Conservation (phyloP, 2,113 vertebrate species). For the Ellobius talpinus region DNA sequence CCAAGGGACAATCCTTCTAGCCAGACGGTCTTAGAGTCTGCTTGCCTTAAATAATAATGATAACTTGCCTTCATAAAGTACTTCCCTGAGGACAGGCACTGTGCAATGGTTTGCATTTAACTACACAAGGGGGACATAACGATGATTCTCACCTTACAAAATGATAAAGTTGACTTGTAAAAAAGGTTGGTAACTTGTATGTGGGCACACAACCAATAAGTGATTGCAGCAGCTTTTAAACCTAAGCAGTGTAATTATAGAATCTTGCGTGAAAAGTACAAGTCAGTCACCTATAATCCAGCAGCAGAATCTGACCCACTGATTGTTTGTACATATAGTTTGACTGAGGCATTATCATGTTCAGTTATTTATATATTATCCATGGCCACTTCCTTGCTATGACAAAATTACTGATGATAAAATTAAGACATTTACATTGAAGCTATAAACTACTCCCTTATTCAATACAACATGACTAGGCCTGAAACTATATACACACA, state of each 20-base stretch:
- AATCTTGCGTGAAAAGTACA: not conserved
- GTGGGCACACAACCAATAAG: not conserved
- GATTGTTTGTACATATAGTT: not conserved
- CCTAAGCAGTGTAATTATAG: not conserved
- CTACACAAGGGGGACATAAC: not conserved
- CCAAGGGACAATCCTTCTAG: not conserved
- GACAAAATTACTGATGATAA: not conserved
- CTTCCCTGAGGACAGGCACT: not conserved
- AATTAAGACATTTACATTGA: not conserved
- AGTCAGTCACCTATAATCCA: not conserved
- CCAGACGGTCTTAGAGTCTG: not conserved
- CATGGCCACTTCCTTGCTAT: not conserved
- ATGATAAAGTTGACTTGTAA: not conserved
- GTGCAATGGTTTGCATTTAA: not conserved
- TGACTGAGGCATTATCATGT: not conserved
- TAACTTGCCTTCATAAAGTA: not conserved
- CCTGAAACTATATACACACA: not conserved
- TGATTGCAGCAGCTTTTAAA: not conserved
- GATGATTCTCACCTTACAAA: not conserved
- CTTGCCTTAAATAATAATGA: not conserved
- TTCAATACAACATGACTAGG: not conserved
- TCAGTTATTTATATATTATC: not conserved
- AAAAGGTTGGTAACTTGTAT: not conserved
- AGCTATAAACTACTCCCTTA: not conserved
- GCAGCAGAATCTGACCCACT: not conserved